Base-by-base conservation (phyloP, 2,797 vertebrate genomes). In the Thamnophis elegans region DNA sequence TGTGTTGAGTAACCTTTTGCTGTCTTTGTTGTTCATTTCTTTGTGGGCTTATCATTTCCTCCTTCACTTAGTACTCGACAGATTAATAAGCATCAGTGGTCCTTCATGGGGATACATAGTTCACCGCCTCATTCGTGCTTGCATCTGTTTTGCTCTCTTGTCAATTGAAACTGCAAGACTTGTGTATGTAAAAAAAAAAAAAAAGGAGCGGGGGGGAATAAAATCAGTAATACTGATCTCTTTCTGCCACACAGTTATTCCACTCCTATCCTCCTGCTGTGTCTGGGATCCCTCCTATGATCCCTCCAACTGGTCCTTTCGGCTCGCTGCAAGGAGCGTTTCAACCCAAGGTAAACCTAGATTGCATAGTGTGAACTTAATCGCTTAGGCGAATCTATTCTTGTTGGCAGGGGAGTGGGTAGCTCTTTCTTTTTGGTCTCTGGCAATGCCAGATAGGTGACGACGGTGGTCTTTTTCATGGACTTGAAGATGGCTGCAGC, bases 291-390 rank as follows among this genome's bases (percentile, higher is more conserved):
- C 98, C 99, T 87, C 99, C 99, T 53, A 99, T 99, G 98, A 99
- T 99, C 94, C 99, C 99, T 82, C 99, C 99, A 12, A 99, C 98
- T 0, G 99, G 99, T 94, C 99, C 99, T 91, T 99, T 99, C 91
- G 98, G 99, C 95, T 99, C 99, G 0, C 98, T 99, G 65, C 99
- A 99, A 98, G 99, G 99, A 95, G 99, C 99, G 56, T 99, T 99
- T 97, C 99, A 99, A 91, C 99, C 99, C 96, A 99, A 99, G 98
- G 99, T 99, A 97, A 97, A 78, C 26, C 2, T 22, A 12, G 36
- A 32, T 0, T 51, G 6, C 5, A 8, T 56, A 9, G 10, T 28
- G 9, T 62, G 56, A 6, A 11, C 7, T n/a, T n/a, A 25, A 12
- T 89, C 5, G 1, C 16, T 10, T n/a, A n/a, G 22, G 26, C n/a